Conservation (phyloP, 1,140 invertebrate genomes). For the Cotesia typhae region DNA sequence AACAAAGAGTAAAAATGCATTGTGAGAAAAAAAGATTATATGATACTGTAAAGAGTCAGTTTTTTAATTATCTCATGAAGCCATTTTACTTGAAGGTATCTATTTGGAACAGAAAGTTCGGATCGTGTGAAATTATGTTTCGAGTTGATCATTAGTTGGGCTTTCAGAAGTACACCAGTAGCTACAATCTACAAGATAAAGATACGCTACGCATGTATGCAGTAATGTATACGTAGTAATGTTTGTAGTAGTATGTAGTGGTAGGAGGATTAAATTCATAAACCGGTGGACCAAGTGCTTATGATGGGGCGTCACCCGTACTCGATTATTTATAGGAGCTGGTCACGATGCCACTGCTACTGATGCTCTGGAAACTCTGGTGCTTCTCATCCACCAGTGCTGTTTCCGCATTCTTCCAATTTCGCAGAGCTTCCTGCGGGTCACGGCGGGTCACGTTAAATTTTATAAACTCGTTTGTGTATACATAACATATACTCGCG, state of each 20-base stretch:
- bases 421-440: slow-evolving; percentile 9
- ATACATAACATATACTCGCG: neutral
- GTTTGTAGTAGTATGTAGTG: neutral
- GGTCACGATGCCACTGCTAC: slow-evolving; percentile 19
- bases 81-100: neutral
- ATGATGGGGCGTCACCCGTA: slow-evolving; percentile 39
- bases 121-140: slow-evolving; percentile 24
- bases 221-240: neutral
- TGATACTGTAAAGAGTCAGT: neutral
- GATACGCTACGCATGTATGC: too few species aligned
- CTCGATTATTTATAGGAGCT: slow-evolving; percentile 36
- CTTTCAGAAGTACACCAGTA: too few species aligned
- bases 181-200: too few species aligned
- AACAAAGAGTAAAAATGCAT: too few species aligned
- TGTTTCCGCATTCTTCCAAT: slow-evolving; percentile 36
- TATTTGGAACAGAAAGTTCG: slow-evolving; percentile 31
- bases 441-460: slow-evolving; percentile 24
- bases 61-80: neutral
- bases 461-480: slow-evolving; percentile 11
- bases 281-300: slow-evolving; percentile 37
- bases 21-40: too few species aligned
- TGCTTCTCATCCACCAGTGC: neutral
- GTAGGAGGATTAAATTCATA: slow-evolving; percentile 38
- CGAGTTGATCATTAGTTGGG: slow-evolving; percentile 15
- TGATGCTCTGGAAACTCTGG: neutral